Evolutionary conservation across 2,797 vertebrate species (phyloP).

Genomic region (Fringilla coelebs): DNA sequence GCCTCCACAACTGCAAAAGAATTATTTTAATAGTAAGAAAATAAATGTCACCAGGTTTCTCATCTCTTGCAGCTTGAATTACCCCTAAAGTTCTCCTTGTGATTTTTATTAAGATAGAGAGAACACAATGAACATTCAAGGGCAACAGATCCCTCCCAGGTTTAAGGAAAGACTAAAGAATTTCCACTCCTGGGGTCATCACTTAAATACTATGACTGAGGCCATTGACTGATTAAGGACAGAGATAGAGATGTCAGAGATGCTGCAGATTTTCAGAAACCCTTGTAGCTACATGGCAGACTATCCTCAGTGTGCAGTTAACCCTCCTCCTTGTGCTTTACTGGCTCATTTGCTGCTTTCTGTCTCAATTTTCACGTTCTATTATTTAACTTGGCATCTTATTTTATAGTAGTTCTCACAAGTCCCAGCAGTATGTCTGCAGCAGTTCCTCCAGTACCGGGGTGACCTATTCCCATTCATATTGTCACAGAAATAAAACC

Average conservation of each 20-base stretch:
- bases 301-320: background rate
- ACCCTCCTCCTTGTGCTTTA: background rate
- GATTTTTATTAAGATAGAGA: background rate
- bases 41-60: background rate
- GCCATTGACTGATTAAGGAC: background rate
- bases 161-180: background rate
- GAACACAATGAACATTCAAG: background rate
- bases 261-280: background rate
- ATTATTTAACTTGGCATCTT: slow-evolving; percentile 7
- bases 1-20: slow-evolving; percentile 78
- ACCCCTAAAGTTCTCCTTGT: background rate
- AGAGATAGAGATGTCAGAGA: background rate
- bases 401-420: background rate
- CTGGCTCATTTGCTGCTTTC: background rate
- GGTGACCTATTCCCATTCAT: background rate
- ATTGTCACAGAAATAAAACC: background rate
- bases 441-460: background rate
- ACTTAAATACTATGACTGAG: background rate
- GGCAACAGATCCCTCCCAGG: background rate
- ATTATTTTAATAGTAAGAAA: slow-evolving; percentile 9
- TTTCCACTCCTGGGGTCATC: background rate
- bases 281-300: background rate
- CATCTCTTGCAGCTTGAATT: background rate
- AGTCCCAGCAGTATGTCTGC: background rate
- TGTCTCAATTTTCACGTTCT: background rate